Conservation (phyloP, 2,113 vertebrate species). For the Phylloscopus trochilus region DNA sequence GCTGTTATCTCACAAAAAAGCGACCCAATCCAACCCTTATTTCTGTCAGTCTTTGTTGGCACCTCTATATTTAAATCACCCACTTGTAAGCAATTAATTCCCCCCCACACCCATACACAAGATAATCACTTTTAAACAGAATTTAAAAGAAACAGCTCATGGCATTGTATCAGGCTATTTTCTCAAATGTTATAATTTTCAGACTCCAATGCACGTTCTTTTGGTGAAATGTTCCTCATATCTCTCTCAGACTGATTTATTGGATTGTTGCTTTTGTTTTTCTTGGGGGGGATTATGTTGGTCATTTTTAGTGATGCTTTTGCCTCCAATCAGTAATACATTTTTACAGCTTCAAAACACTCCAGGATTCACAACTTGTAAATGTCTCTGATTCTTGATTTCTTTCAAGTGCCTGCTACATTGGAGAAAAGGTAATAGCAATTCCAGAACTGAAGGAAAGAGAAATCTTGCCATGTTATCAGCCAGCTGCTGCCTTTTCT, state of each 20-base stretch:
- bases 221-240: not conserved
- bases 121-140: not conserved
- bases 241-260: not conserved
- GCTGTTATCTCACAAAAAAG: not conserved
- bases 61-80: not conserved
- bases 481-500: constrained; percentile 31
- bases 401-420: not conserved
- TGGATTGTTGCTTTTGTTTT: constrained; percentile 36
- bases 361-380: constrained; percentile 27
- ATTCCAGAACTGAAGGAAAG: not conserved
- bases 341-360: constrained; percentile 13
- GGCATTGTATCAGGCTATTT: not conserved
- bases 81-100: not conserved
- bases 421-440: not conserved
- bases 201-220: not conserved
- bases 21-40: not conserved
- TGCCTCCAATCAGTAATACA: not conserved
- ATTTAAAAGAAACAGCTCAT: not conserved
- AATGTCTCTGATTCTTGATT: not conserved
- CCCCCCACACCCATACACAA: not conserved
- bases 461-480: not conserved
- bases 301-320: not conserved
- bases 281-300: not conserved
- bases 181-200: not conserved
- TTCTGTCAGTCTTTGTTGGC: not conserved